Evolutionary conservation across 2,113 vertebrate species (phyloP).

Genomic region (Glaucidium brasilianum): DNA sequence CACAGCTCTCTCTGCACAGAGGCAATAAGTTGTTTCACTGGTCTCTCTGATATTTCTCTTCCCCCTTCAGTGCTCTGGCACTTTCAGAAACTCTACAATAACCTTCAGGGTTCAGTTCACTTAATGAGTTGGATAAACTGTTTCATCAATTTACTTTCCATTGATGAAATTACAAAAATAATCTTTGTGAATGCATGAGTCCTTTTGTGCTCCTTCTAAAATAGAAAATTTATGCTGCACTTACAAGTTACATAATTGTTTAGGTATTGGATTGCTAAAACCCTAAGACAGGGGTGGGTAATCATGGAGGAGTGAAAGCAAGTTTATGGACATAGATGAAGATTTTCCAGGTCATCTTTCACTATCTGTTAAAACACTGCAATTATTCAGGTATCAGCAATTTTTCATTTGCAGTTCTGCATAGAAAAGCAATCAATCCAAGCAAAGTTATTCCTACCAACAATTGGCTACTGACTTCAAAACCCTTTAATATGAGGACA

Average conservation of each 20-base stretch:
- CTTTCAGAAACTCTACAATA: background rate
- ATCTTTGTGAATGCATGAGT: background rate
- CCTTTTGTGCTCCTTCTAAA: slow-evolving; percentile 27
- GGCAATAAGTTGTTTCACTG: background rate
- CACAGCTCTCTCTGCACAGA: background rate
- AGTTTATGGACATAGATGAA: background rate
- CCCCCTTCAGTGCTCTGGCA: background rate
- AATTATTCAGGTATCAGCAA: background rate
- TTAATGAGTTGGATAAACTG: slow-evolving; percentile 33
- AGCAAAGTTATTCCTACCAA: background rate
- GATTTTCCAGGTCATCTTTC: background rate
- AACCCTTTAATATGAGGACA: background rate
- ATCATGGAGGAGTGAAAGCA: background rate
- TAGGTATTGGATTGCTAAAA: background rate
- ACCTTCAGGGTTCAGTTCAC: slow-evolving; percentile 55
- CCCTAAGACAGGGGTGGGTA: background rate
- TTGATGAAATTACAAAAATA: slow-evolving; percentile 26
- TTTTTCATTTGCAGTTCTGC: background rate
- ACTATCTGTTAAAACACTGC: background rate
- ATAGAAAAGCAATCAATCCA: background rate
- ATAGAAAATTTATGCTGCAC: slow-evolving; percentile 11
- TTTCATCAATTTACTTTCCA: slow-evolving; percentile 36
- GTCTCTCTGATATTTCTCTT: background rate
- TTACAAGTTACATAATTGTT: slow-evolving; percentile 40
- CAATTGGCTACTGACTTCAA: background rate